phyloP scores from a whole-genome alignment of 1,140 invertebrate genomes.

The Drosophila mayri region DNA sequence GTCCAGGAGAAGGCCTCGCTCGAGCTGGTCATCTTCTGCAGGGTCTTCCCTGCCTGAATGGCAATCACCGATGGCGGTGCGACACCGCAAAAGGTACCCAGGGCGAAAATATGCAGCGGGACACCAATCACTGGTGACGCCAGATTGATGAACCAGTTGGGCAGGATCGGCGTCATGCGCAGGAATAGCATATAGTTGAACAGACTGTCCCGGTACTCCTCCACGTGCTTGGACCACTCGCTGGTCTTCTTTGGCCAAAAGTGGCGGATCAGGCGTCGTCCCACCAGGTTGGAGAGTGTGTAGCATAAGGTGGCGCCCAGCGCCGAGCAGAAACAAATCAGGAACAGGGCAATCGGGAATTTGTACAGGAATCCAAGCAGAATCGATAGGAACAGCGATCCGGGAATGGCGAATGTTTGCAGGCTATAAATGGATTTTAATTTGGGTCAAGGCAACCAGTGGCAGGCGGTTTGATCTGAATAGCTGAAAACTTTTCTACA shows the following conservation, averaged over 20 bases:
- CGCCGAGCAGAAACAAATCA: conserved; percentile 98
- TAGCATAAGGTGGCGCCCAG: conserved; percentile 98
- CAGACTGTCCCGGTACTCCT: conserved; percentile 94
- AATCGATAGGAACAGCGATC: conserved; percentile 99
- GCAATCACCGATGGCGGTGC: conserved; percentile 98
- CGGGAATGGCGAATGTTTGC: conserved; percentile 99
- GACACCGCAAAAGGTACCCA: conserved; percentile 97
- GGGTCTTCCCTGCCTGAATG: conserved; percentile 98
- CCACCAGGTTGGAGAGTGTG: conserved; percentile 95
- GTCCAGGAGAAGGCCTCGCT: conserved; percentile 95
- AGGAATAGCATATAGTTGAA: conserved; percentile 99
- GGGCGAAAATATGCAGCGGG: conserved; percentile 95
- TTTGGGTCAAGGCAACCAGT: conserved; percentile 66
- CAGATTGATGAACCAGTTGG: conserved; percentile 99
- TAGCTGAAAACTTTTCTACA: conserved; percentile 5
- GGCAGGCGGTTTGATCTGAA: conserved; percentile 26
- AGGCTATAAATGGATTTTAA: conserved; percentile 88
- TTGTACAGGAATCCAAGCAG: conserved; percentile 98
- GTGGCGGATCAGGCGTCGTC: conserved; percentile 92
- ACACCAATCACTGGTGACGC: conserved; percentile 98
- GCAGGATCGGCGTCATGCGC: conserved; percentile 98
- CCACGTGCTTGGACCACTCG: conserved; percentile 93
- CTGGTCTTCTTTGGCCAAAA: conserved; percentile 95
- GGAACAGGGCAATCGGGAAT: conserved; percentile 93
- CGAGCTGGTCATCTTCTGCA: conserved; percentile 96